phyloP scores from a whole-genome alignment of 2,888 invertebrate genomes.

The Apamea epomidion region DNA sequence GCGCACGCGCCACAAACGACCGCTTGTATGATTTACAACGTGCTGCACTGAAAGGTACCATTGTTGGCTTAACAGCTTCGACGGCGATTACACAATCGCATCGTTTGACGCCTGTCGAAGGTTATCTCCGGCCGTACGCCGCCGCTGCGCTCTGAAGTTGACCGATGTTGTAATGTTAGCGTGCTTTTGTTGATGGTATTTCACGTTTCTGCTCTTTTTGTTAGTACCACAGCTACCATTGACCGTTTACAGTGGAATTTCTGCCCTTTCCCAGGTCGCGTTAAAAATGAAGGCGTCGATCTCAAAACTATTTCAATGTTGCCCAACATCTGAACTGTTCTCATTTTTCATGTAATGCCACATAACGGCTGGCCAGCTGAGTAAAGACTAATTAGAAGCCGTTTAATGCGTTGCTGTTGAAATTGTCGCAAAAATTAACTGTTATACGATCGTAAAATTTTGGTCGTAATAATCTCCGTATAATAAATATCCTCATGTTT shows the following conservation, averaged over 20 bases:
- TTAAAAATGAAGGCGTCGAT: slow-evolving; percentile 38
- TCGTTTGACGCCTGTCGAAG: slow-evolving; percentile 82
- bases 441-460: slow-evolving; percentile 47
- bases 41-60: slow-evolving; percentile 81
- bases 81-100: slow-evolving; percentile 82
- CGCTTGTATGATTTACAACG: slow-evolving; percentile 86
- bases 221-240: slow-evolving; percentile 55
- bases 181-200: slow-evolving; percentile 76
- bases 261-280: slow-evolving; percentile 62
- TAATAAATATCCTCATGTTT: slow-evolving; percentile 38
- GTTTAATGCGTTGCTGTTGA: slow-evolving; percentile 35
- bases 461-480: slow-evolving; percentile 36
- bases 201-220: slow-evolving; percentile 82
- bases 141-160: slow-evolving; percentile 63
- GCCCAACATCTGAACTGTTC: slow-evolving; percentile 26
- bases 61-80: slow-evolving; percentile 83
- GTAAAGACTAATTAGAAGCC: slow-evolving; percentile 55
- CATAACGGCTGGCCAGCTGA: slow-evolving; percentile 15
- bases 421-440: slow-evolving; percentile 58
- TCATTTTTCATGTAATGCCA: slow-evolving; percentile 46
- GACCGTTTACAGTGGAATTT: slow-evolving; percentile 63
- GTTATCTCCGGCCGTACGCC: slow-evolving; percentile 75
- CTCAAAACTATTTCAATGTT: slow-evolving; percentile 39
- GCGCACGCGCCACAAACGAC: slow-evolving; percentile 87
- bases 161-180: slow-evolving; percentile 66